Percentiles rank a stretch among this genome's conserved stretches.
Conservation (phyloP, 2,113 vertebrate species). For the Aplodontia rufa region DNA sequence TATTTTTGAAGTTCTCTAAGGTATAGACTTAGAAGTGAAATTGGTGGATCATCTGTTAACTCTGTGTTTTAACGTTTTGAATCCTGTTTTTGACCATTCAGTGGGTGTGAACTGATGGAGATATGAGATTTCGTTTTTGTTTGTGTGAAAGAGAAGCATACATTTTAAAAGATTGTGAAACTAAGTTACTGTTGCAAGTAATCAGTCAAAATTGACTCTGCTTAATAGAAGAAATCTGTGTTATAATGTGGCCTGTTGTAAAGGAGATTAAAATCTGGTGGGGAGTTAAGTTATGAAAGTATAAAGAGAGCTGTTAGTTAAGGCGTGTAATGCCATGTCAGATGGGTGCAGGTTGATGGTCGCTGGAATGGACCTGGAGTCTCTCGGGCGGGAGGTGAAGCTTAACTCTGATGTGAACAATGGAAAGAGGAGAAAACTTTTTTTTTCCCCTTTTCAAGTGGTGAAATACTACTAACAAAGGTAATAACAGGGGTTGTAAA, state of each 20-base stretch:
- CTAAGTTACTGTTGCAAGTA: not conserved
- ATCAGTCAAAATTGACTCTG: not conserved
- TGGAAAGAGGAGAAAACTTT: not conserved
- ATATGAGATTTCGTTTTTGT: not conserved
- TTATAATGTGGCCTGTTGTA: not conserved
- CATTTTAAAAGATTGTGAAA: slow-evolving; percentile 7
- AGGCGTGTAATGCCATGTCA: not conserved
- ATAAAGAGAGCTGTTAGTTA: not conserved
- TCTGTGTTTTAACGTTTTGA: not conserved
- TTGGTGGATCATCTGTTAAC: not conserved
- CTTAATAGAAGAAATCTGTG: not conserved
- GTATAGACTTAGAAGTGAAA: not conserved
- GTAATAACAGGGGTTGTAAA: not conserved
- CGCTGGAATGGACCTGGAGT: not conserved
- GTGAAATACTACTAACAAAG: not conserved
- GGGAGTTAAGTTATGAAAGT: not conserved
- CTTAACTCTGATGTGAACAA: not conserved
- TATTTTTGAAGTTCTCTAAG: not conserved
- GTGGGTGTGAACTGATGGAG: not conserved
- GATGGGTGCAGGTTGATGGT: not conserved
- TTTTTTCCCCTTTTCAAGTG: not conserved
- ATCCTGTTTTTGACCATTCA: not conserved
- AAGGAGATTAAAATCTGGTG: not conserved
- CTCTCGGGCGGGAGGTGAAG: not conserved
- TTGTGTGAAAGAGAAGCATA: not conserved